Conservation (phyloP, 2,797 vertebrate species). For the Myotis planiceps region DNA sequence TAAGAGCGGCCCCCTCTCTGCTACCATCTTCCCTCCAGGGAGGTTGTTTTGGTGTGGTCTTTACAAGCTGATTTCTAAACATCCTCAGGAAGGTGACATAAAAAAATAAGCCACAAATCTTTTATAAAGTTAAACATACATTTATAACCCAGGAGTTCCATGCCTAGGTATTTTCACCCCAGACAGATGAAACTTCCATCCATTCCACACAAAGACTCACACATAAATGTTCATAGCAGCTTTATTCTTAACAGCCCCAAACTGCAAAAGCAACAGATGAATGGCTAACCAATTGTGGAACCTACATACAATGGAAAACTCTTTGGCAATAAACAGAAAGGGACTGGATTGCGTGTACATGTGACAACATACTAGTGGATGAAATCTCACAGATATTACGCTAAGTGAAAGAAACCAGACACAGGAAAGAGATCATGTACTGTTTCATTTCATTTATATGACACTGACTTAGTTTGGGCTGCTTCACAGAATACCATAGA, state of each 20-base stretch:
- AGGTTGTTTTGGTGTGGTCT: not conserved
- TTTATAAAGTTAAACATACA: not conserved
- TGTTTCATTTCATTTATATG: not conserved
- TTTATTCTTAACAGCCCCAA: not conserved
- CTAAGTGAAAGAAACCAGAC: not conserved
- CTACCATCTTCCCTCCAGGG: not conserved
- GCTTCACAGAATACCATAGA: not conserved
- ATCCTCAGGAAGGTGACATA: not conserved
- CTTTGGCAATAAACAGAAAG: not conserved
- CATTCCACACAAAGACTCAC: not conserved
- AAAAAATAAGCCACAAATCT: not conserved
- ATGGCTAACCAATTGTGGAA: not conserved
- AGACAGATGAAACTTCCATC: not conserved
- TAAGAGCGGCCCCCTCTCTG: not conserved
- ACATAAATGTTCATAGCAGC: not conserved
- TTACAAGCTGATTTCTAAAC: slow-evolving; percentile 3
- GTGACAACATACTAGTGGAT: not conserved
- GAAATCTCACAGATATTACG: not conserved
- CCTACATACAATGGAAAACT: not conserved
- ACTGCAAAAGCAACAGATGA: not conserved
- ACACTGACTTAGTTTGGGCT: not conserved
- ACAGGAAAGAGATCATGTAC: not conserved
- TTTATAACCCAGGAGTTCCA: not conserved
- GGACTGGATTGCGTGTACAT: not conserved
- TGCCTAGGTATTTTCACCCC: not conserved